Conservation (phyloP, 2,113 vertebrate genomes). For the Brachypteracias leptosomus region DNA sequence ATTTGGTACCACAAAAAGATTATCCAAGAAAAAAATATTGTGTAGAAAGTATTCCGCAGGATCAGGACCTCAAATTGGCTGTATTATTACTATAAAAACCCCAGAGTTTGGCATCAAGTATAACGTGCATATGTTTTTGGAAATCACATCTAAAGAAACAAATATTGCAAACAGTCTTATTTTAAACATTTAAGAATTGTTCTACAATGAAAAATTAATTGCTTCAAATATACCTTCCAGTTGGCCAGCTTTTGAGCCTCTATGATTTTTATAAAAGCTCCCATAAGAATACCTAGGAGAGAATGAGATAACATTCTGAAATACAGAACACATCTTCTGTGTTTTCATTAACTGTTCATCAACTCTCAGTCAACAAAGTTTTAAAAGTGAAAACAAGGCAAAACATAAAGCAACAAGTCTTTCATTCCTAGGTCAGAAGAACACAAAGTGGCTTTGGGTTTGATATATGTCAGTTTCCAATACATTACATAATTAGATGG, state of each 20-base stretch:
- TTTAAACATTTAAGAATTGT: neutral
- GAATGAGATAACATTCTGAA: conserved; percentile 1
- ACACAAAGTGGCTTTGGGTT: neutral
- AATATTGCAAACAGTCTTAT: neutral
- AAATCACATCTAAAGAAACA: neutral
- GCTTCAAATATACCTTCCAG: conserved; percentile 90
- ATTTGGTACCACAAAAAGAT: neutral
- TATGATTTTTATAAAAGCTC: conserved; percentile 97
- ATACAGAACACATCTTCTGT: neutral
- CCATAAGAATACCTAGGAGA: conserved; percentile 93
- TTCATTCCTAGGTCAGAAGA: neutral
- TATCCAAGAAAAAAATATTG: neutral
- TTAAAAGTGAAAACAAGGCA: neutral
- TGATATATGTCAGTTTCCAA: neutral
- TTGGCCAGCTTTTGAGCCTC: conserved; percentile 97
- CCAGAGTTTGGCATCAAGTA: neutral
- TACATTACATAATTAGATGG: neutral
- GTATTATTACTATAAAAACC: neutral
- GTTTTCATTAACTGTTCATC: neutral
- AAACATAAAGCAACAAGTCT: neutral
- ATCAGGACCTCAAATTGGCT: neutral
- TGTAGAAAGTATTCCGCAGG: neutral
- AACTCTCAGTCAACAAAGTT: neutral
- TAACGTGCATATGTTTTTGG: neutral
- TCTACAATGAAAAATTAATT: neutral